Percentiles rank a stretch among this genome's conserved stretches.
Conservation (phyloP, 2,888 invertebrate species). For the Mimachlamys varia region DNA sequence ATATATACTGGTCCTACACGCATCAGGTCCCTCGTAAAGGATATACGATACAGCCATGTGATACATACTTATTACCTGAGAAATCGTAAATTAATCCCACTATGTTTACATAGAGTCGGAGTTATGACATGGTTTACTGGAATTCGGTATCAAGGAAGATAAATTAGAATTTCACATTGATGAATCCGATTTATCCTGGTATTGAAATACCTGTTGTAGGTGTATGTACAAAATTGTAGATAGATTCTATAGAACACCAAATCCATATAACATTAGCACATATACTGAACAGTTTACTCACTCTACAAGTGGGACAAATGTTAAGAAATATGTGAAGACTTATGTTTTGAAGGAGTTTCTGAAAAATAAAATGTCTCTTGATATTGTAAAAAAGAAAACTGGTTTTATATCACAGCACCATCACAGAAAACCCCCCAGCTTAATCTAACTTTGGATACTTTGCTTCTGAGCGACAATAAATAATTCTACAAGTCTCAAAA, state of each 20-base stretch:
- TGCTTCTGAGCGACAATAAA: no score
- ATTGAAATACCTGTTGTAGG: not conserved
- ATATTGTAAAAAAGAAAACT: no score
- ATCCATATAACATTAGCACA: no score
- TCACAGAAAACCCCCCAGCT: no score
- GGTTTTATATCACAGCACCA: no score
- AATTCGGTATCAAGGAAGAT: not conserved
- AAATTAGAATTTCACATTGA: not conserved
- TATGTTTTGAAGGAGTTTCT: no score
- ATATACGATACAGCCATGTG: not conserved
- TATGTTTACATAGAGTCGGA: not conserved
- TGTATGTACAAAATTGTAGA: not conserved
- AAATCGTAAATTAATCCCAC: not conserved
- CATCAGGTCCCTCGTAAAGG: not conserved
- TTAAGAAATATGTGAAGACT: no score
- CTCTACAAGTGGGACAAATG: no score
- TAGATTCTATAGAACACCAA: not conserved
- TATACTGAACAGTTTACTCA: no score
- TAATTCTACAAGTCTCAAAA: no score
- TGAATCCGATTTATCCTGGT: not conserved
- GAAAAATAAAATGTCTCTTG: no score
- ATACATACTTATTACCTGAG: not conserved
- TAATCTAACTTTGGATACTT: no score
- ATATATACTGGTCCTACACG: not conserved
- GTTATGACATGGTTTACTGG: not conserved